A percentile compares a stretch with the other conserved stretches of the same genome.
phyloP scores from a whole-genome alignment of 2,797 vertebrate species.

The Xenentodon cancila region DNA sequence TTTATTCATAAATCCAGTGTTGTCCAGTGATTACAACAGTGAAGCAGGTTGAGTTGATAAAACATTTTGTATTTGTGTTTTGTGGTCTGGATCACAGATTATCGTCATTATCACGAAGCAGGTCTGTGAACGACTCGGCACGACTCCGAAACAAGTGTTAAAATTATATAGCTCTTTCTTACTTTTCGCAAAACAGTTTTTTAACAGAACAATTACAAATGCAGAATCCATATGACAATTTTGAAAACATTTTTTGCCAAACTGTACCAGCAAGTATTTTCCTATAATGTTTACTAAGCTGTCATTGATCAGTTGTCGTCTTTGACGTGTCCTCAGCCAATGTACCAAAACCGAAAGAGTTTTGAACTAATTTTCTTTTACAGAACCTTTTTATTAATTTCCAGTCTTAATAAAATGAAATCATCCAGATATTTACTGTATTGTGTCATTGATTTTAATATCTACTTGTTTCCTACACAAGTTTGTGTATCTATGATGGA shows the following conservation, averaged over 20 bases:
- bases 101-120: conserved; percentile 25
- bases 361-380: conserved; percentile 38
- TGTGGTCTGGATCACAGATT: conserved; percentile 37
- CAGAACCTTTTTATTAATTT: conserved; percentile 40
- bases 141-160: conserved; percentile 8
- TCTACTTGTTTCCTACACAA: too few relatives aligned
- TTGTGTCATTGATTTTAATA: too few relatives aligned
- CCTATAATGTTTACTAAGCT: conserved; percentile 8
- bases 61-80: conserved; percentile 5
- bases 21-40: conserved; percentile 13
- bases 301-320: conserved; percentile 13
- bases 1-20: background rate
- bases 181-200: conserved; percentile 29
- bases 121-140: conserved; percentile 38
- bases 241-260: conserved; percentile 34
- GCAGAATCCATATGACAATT: background rate
- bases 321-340: conserved; percentile 15
- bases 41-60: conserved; percentile 26
- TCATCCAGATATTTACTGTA: conserved; percentile 1
- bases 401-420: conserved; percentile 56
- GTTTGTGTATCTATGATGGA: too few relatives aligned
- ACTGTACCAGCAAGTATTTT: conserved; percentile 35
- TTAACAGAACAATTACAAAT: conserved; percentile 20
- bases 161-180: conserved; percentile 3
- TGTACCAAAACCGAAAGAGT: conserved; percentile 29